phyloP scores from a whole-genome alignment of 2,113 vertebrate genomes.

The Hippocampus zosterae region DNA sequence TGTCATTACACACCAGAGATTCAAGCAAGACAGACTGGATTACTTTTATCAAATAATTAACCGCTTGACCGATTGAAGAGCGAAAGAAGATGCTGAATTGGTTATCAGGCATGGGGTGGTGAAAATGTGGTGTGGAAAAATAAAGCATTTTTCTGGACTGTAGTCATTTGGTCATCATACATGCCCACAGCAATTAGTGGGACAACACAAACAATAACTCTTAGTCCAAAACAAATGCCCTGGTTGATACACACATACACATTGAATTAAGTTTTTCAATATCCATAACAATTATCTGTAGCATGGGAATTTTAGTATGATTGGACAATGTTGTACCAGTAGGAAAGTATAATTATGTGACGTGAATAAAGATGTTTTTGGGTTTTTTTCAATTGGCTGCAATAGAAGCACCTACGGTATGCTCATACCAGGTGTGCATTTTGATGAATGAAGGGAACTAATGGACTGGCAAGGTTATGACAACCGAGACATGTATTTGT shows the following conservation, averaged over 20 bases:
- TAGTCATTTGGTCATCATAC: slow-evolving; percentile 19
- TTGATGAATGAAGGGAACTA: neutral
- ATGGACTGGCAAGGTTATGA: neutral
- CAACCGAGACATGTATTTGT: neutral
- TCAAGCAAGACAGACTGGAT: slow-evolving; percentile 28
- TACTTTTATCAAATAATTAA: slow-evolving; percentile 53
- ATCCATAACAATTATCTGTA: neutral
- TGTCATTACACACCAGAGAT: slow-evolving; percentile 45
- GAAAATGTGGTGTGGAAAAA: neutral
- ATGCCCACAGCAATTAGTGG: slow-evolving; percentile 8
- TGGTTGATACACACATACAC: slow-evolving; percentile 9
- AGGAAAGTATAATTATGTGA: neutral
- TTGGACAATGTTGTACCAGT: neutral
- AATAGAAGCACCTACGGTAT: too few species aligned
- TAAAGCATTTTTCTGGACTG: slow-evolving; percentile 5
- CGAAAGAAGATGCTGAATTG: slow-evolving; percentile 22
- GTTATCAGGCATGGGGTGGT: slow-evolving; percentile 17
- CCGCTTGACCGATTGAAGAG: slow-evolving; percentile 38
- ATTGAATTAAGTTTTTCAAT: slow-evolving; percentile 10
- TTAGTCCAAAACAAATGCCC: slow-evolving; percentile 7
- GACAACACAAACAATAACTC: slow-evolving; percentile 18
- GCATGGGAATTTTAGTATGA: neutral
- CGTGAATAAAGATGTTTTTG: too few species aligned
- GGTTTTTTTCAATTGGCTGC: too few species aligned
- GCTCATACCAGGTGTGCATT: too few species aligned